Conservation (phyloP, 1,140 invertebrate genomes). For the Wasmannia auropunctata region DNA sequence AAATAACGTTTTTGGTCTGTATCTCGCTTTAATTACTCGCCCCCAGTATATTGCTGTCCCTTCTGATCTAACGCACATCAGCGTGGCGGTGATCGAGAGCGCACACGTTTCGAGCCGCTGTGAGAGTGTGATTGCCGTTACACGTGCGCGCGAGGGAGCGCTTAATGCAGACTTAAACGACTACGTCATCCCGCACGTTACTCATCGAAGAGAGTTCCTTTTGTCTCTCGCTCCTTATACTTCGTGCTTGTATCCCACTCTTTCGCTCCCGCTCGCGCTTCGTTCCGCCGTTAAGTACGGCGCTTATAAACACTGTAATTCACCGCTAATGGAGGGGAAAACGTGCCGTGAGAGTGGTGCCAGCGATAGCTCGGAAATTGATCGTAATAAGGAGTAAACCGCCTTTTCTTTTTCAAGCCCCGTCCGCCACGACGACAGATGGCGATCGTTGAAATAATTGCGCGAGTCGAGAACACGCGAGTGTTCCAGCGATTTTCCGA, state of each 20-base stretch:
- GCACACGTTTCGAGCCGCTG: constrained; percentile 5
- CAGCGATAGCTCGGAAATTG: constrained; percentile 39
- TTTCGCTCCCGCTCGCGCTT: constrained; percentile 22
- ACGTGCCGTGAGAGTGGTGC: constrained; percentile 25
- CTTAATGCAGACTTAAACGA: constrained; percentile 51
- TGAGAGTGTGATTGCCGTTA: constrained; percentile 18
- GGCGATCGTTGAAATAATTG: constrained; percentile 38
- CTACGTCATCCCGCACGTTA: constrained; percentile 46
- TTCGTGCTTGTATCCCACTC: not conserved
- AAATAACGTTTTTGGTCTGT: constrained; percentile 35
- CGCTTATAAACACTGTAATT: constrained; percentile 57
- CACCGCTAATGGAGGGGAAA: constrained; percentile 52
- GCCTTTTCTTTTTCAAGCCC: not conserved
- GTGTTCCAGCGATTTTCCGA: not conserved
- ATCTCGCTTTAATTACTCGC: constrained; percentile 41
- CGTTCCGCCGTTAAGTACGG: constrained; percentile 32
- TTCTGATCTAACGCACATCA: not conserved
- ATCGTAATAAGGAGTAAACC: constrained; percentile 42
- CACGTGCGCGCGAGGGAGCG: constrained; percentile 22
- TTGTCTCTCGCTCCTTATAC: constrained; percentile 41
- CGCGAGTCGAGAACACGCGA: constrained; percentile 13
- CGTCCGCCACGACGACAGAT: constrained; percentile 30
- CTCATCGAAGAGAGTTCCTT: constrained; percentile 47
- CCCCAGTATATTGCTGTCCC: not conserved
- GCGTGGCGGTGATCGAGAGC: not conserved